A percentile compares a stretch with the other conserved stretches of the same genome.
Evolutionary conservation across 2,888 invertebrate genomes (phyloP).

Genomic region (Drosophila fungiperda): DNA sequence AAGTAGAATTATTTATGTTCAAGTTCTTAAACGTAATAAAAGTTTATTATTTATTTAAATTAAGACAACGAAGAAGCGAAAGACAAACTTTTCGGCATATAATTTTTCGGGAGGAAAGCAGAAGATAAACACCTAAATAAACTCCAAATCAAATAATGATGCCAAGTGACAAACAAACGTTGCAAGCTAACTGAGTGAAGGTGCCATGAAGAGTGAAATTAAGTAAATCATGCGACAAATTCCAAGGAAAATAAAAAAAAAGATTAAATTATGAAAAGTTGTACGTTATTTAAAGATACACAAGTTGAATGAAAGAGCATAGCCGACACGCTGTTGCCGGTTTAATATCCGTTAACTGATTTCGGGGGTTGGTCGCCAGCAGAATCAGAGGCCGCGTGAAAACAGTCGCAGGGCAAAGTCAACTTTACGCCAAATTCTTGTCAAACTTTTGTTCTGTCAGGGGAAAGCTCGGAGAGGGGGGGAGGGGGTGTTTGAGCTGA

Average conservation of each 20-base stretch:
- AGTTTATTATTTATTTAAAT: constrained; percentile 12
- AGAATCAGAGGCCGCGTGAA: constrained; percentile 45
- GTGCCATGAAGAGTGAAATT: neutral
- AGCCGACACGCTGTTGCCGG: constrained; percentile 45
- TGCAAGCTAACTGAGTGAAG: neutral
- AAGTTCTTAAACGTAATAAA: neutral
- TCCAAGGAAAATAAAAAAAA: neutral
- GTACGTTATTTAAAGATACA: constrained; percentile 5
- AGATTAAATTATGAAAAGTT: neutral
- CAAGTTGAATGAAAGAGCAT: constrained; percentile 55
- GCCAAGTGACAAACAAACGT: neutral
- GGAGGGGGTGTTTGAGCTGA: neutral
- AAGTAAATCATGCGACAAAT: constrained; percentile 8
- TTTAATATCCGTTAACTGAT: constrained; percentile 14
- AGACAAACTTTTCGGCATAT: neutral
- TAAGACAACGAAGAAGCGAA: constrained; percentile 1
- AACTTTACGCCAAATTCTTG: constrained; percentile 67
- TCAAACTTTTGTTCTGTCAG: constrained; percentile 49
- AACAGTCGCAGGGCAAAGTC: constrained; percentile 66
- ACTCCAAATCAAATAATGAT: neutral
- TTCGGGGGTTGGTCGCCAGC: constrained; percentile 31
- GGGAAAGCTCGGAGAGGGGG: neutral
- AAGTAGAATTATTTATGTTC: neutral
- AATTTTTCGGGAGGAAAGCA: neutral
- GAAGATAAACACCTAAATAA: constrained; percentile 3